Base-by-base conservation (phyloP, 2,797 vertebrate species). In the Propithecus perrieri region DNA sequence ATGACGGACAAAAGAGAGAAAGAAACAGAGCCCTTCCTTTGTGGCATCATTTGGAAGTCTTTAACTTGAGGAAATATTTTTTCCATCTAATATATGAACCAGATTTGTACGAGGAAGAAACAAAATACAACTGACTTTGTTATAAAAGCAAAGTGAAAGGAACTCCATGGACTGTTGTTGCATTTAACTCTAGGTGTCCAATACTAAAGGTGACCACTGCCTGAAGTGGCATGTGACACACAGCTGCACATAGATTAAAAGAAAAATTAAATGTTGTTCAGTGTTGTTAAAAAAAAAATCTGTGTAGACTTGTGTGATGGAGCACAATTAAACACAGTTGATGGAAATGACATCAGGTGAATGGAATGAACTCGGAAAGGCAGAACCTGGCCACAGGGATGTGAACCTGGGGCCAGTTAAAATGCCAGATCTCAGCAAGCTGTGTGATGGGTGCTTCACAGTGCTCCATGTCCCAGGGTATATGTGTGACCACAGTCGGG, bases 31-130 rank as follows among this genome's bases (percentile, higher is more conserved):
- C 20, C 33, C 43, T 81, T 76, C 33, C 41, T 81, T 61, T 61
- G 13, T 57, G 63, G 55, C 20, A 55, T 55, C 46, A 30, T 57
- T 94, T 80, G 38, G 79, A 93, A 95, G 72, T 11, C 35, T 13
- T 94, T 65, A 84, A 91, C 83, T 79, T 71, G 15, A 86, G 55
- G 38, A 92, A 63, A 43, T 83, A 20, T 57, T 80, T 90, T 94
- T 95, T 76, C 57, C 48, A 11, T 59, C 30, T 95, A 46, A 35
- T 76, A 13, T 55, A 50, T 61, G 48, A 76, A 53, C 78, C 85
- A 33, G 78, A 20, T 96, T 83, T 86, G n/a, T 90, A 69, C 17
- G 24, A 94, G 67, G 24, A 91, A 72, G 76, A 93, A 93, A 63
- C 22, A 86, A 46, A 93, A 88, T 12, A 46, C 50, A 83, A 43